These are phyloP conservation scores for Parotocinclus haroldoi DNA, from an alignment of 2,797 vertebrate species.

Conservation along the genomic window DNA sequence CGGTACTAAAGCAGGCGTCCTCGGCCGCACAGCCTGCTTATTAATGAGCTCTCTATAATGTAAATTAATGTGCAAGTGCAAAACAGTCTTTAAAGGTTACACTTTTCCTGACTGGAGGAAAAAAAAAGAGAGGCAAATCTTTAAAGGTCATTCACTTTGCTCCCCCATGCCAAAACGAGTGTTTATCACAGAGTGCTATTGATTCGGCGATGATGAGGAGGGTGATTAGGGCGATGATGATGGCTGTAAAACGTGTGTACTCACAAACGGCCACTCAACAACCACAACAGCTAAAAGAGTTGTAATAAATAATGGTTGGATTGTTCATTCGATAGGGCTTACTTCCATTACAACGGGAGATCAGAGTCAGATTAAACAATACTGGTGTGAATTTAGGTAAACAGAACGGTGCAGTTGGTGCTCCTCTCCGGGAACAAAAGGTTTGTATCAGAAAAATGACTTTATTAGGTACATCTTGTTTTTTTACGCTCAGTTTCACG, in stretches of 20 bases:
- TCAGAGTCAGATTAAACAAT: no score
- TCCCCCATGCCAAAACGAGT: slow-evolving; percentile 56
- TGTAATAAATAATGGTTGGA: slow-evolving; percentile 14
- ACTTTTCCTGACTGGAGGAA: slow-evolving; percentile 65
- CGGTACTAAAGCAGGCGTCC: slow-evolving; percentile 31
- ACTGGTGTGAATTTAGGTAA: no score
- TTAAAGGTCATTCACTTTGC: slow-evolving; percentile 71
- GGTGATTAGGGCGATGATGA: slow-evolving; percentile 46
- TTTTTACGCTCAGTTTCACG: no score
- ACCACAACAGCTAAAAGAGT: slow-evolving; percentile 12
- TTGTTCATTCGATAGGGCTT: not conserved
- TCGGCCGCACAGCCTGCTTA: slow-evolving; percentile 66
- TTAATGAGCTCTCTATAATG: slow-evolving; percentile 79
- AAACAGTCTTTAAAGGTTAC: slow-evolving; percentile 83
- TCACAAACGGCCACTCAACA: slow-evolving; percentile 30
- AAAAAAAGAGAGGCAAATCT: slow-evolving; percentile 64
- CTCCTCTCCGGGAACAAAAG: no score
- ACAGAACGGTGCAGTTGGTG: no score
- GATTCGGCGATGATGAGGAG: slow-evolving; percentile 57
- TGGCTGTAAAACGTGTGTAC: slow-evolving; percentile 36
- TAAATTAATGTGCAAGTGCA: slow-evolving; percentile 79
- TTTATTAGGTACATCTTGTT: no score
- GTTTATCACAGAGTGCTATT: slow-evolving; percentile 74
- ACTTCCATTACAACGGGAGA: slow-evolving; percentile 1
- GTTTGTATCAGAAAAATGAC: no score